phyloP scores from a whole-genome alignment of 2,113 vertebrate species.

The Hucho hucho region DNA sequence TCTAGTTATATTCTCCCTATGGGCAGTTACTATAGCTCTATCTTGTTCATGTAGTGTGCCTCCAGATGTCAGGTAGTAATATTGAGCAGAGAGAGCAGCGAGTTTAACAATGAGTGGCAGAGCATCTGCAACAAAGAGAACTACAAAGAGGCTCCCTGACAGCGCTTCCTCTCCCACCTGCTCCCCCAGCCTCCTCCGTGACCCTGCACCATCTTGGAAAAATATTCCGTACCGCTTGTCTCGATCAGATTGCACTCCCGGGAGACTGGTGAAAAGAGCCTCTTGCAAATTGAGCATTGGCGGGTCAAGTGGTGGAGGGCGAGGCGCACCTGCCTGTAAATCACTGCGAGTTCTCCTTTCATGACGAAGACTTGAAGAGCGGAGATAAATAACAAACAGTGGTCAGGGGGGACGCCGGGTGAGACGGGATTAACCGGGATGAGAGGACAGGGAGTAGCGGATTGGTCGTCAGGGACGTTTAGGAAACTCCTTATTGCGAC shows the following conservation, averaged over 20 bases:
- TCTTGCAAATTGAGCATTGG: constrained; percentile 58
- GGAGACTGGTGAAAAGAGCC: constrained; percentile 57
- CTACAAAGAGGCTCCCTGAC: constrained; percentile 79
- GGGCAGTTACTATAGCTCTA: neutral
- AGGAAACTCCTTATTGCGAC: constrained; percentile 50
- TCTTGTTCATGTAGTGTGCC: constrained; percentile 36
- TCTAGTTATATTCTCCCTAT: too few relatives aligned
- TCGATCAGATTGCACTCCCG: constrained; percentile 56
- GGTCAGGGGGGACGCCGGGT: constrained; percentile 31
- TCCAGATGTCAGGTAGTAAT: constrained; percentile 72
- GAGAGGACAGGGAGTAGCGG: constrained; percentile 33
- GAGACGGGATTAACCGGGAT: neutral
- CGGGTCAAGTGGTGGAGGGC: constrained; percentile 56
- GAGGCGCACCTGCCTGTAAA: constrained; percentile 70
- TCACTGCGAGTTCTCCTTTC: constrained; percentile 60
- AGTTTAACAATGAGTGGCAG: constrained; percentile 77
- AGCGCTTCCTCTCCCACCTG: constrained; percentile 65
- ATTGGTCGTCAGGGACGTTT: constrained; percentile 47
- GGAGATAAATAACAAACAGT: constrained; percentile 58
- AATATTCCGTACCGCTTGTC: constrained; percentile 69
- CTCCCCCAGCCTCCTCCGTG: constrained; percentile 61
- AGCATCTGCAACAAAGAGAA: constrained; percentile 81
- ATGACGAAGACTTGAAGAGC: constrained; percentile 51
- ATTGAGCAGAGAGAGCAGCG: constrained; percentile 62
- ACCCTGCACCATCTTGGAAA: constrained; percentile 74